Evolutionary conservation across 1,140 invertebrate species (phyloP).

Genomic region (Varroa destructor): DNA sequence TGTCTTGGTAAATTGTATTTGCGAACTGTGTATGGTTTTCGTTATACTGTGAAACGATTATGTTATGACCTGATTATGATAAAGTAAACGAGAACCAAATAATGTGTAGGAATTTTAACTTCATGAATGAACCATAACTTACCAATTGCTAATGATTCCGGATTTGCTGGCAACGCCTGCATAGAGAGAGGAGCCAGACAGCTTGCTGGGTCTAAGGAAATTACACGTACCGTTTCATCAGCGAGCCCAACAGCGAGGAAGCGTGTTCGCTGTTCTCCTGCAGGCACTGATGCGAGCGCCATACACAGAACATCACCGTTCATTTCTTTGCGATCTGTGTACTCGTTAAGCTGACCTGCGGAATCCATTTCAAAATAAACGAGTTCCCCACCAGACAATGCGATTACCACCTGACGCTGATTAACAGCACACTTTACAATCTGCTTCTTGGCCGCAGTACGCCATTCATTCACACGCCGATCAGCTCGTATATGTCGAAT

Average conservation of each 20-base stretch:
- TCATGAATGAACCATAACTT: slow-evolving; percentile 44
- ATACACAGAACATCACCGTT: slow-evolving; percentile 94
- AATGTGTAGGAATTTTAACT: neutral
- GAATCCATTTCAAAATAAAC: slow-evolving; percentile 99
- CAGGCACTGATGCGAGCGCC: slow-evolving; percentile 85
- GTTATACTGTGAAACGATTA: no score
- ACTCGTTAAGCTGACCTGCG: slow-evolving; percentile 92
- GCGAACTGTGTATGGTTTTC: neutral
- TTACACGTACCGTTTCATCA: slow-evolving; percentile 92
- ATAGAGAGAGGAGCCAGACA: slow-evolving; percentile 83
- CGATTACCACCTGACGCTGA: slow-evolving; percentile 94
- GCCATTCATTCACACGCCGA: slow-evolving; percentile 97
- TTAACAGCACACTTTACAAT: slow-evolving; percentile 98
- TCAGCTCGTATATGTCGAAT: slow-evolving; percentile 95
- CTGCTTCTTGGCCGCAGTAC: slow-evolving; percentile 87
- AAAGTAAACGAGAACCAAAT: no score
- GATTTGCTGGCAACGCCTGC: slow-evolving; percentile 88
- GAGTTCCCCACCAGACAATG: slow-evolving; percentile 87
- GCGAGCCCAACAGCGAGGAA: slow-evolving; percentile 92
- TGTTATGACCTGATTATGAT: no score
- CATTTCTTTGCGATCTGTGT: slow-evolving; percentile 86
- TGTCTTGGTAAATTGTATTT: neutral
- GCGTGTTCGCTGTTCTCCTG: slow-evolving; percentile 84
- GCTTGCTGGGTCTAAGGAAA: slow-evolving; percentile 87
- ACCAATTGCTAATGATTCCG: slow-evolving; percentile 91